Base-by-base conservation (phyloP, 1,140 invertebrate species). In the Caenorhabditis elegans region DNA sequence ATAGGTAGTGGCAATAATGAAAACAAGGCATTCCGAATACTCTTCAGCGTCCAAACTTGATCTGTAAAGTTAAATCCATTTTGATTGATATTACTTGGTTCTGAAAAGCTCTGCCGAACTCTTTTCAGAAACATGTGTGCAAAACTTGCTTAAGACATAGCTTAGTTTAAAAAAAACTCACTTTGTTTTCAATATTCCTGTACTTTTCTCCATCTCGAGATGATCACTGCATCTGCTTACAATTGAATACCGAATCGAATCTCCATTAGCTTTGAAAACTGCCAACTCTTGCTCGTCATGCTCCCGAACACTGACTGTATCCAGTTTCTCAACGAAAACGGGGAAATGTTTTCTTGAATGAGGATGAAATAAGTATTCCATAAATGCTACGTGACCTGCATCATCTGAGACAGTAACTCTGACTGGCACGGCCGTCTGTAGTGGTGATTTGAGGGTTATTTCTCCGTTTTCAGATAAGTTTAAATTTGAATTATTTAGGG, bases 341-440 rank as follows among this genome's bases (percentile, higher is more conserved):
- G 55, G 70, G 17, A 48, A 51, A 10, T 28, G n/a, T 76, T 47
- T 43, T 28, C 19, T 17, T 19, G 43, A n/a, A 36, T 47, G 22
- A 3, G 43, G 28, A 76, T 31, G 34, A 15, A 77, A 77, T 77
- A 24, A 22, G 36, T 34, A 77, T 53, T 53, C 48, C 4, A 70
- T n/a, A 24, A 2, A n/a, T 1, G 47, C 24, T 36, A 48, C 47
- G 46, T 36, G 36, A 10, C 31, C 36, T 17, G 47, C 80, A 3
- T 81, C 65, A 43, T 39, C 80, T 26, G 39, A 39, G 55, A 81
- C 80, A 24, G 65, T 77, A 75, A 81, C 19, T 31, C 36, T 31
- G n/a, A 70, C 19, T 0, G 60, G 65, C 1, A 46, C 26, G 3
- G 47, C 22, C n/a, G 24, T 51, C 46, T 28, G 48, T 8, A 76